A percentile compares a stretch with the other conserved stretches of the same genome.
Conservation (phyloP, 2,113 vertebrate genomes). For the Pollachius pollachius region DNA sequence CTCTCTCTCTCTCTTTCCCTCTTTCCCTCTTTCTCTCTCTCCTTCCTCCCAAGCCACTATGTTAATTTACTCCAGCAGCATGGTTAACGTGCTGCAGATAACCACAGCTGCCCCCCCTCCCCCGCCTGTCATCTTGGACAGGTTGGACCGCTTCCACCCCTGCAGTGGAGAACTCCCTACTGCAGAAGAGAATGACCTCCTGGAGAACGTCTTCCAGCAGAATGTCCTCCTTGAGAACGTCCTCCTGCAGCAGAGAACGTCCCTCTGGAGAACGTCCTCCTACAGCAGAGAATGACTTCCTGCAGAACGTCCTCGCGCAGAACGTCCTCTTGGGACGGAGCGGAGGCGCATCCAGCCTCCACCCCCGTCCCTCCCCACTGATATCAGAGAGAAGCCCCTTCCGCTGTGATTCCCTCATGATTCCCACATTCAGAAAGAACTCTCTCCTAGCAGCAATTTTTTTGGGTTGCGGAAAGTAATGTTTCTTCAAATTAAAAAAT, state of each 20-base stretch:
- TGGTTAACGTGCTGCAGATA: background rate
- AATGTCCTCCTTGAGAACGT: too few species aligned
- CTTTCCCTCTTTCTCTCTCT: background rate
- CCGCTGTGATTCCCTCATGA: constrained; percentile 21
- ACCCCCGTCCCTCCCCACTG: constrained; percentile 58
- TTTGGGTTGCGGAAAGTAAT: too few species aligned
- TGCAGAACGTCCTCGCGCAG: too few species aligned
- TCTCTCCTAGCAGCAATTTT: too few species aligned
- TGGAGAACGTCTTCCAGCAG: too few species aligned
- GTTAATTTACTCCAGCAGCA: background rate
- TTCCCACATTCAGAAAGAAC: background rate
- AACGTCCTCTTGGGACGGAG: constrained; percentile 62
- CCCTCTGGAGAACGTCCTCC: too few species aligned
- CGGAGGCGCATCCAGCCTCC: constrained; percentile 66
- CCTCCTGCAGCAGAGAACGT: too few species aligned
- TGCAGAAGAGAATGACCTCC: constrained; percentile 1
- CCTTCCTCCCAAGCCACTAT: constrained; percentile 7
- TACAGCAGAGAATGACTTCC: too few species aligned
- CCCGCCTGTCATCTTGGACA: background rate
- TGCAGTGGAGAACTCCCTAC: constrained; percentile 68
- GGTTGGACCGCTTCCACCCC: constrained; percentile 2
- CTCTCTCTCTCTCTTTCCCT: background rate
- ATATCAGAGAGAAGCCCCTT: constrained; percentile 56
- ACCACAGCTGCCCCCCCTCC: background rate
- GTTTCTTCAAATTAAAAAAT: too few species aligned